Conservation (phyloP, 2,113 vertebrate species). For the Sebastes fasciatus region DNA sequence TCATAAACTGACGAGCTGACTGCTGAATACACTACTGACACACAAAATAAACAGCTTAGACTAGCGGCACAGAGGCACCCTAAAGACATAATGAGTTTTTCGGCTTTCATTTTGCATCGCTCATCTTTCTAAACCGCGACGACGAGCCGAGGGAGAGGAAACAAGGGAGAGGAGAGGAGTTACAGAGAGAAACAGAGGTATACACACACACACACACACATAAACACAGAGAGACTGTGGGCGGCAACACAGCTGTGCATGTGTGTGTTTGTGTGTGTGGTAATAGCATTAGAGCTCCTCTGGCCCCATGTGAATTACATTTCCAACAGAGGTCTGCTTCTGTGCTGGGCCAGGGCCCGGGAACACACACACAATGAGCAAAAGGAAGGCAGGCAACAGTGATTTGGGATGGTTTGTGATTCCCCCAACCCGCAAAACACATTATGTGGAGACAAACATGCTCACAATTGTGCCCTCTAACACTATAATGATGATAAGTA, state of each 20-base stretch:
- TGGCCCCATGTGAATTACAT: constrained; percentile 79
- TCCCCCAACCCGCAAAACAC: constrained; percentile 31
- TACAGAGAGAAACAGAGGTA: constrained; percentile 18
- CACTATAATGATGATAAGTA: constrained; percentile 36
- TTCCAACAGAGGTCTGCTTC: constrained; percentile 76
- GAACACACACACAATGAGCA: constrained; percentile 43
- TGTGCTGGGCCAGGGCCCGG: constrained; percentile 69
- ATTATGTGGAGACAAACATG: constrained; percentile 28
- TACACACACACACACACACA: not conserved
- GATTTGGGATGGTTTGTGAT: constrained; percentile 46
- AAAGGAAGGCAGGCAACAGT: constrained; percentile 12
- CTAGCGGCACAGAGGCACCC: not conserved
- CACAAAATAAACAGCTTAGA: constrained; percentile 2
- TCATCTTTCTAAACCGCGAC: constrained; percentile 36
- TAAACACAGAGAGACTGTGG: constrained; percentile 36
- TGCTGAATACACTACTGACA: not conserved
- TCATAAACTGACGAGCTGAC: not conserved
- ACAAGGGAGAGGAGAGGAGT: constrained; percentile 31
- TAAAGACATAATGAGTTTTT: constrained; percentile 37
- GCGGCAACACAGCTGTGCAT: constrained; percentile 64
- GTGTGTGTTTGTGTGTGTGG: constrained; percentile 50
- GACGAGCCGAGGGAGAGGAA: constrained; percentile 30
- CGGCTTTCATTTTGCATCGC: constrained; percentile 29
- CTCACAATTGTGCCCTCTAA: constrained; percentile 1
- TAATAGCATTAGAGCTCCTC: constrained; percentile 76